A percentile compares a stretch with the other conserved stretches of the same genome.
Evolutionary conservation across 1,140 invertebrate species (phyloP).

Genomic region (Drosophila ogumai): DNA sequence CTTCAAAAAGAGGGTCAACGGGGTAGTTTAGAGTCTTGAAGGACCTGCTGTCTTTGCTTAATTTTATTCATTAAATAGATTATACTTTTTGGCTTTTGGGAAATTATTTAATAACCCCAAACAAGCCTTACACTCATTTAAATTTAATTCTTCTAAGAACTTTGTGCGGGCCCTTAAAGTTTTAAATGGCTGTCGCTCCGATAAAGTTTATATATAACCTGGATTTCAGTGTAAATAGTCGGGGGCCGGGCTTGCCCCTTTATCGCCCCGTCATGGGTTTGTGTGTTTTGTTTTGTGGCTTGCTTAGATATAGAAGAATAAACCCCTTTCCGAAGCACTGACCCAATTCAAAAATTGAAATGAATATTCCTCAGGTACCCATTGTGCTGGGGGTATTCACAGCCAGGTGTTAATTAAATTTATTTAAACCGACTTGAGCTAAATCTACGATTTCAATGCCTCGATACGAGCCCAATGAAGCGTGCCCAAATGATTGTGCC

Average conservation of each 20-base stretch:
- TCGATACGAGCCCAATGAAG: conserved; percentile 61
- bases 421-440: conserved; percentile 46
- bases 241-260: conserved; percentile 16
- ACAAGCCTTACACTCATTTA: no score
- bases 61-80: background rate
- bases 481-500: conserved; percentile 69
- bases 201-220: conserved; percentile 26
- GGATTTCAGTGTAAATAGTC: conserved; percentile 25
- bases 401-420: conserved; percentile 78
- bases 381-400: conserved; percentile 29
- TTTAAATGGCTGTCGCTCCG: conserved; percentile 1
- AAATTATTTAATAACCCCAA: background rate
- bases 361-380: conserved; percentile 34
- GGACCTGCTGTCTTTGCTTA: background rate
- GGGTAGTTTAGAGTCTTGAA: background rate
- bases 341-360: conserved; percentile 61
- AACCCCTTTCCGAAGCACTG: conserved; percentile 47
- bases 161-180: background rate
- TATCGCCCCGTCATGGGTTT: conserved; percentile 47
- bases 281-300: conserved; percentile 29
- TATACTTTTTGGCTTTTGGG: background rate
- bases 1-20: background rate
- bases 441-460: conserved; percentile 49
- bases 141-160: conserved; percentile 6
- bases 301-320: conserved; percentile 12